Percentiles rank a stretch among this genome's conserved stretches.
Conservation (phyloP, 2,113 vertebrate species). For the Melanerpes aurifrons region DNA sequence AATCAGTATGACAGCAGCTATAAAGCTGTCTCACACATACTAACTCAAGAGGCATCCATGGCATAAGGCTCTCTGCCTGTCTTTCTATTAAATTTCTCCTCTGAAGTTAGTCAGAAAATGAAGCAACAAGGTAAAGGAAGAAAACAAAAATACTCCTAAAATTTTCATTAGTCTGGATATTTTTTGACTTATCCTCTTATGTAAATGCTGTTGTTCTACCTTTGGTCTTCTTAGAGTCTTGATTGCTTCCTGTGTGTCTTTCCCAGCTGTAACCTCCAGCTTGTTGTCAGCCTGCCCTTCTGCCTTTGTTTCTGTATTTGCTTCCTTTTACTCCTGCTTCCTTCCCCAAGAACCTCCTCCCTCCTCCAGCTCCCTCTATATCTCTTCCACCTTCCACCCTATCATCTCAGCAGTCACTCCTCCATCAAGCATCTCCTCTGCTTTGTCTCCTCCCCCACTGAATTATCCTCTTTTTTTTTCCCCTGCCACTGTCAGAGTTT, state of each 20-base stretch:
- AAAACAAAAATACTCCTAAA: not conserved
- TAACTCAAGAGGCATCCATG: not conserved
- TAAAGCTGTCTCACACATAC: not conserved
- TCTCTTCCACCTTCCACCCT: not conserved
- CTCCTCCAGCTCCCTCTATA: not conserved
- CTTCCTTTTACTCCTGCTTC: not conserved
- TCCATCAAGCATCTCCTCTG: not conserved
- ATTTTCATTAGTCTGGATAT: not conserved
- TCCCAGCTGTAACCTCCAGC: not conserved
- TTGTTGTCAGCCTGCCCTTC: not conserved
- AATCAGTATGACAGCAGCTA: not conserved
- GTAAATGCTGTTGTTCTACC: slow-evolving; percentile 29
- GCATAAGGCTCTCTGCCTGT: not conserved
- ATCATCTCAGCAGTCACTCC: not conserved
- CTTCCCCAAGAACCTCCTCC: not conserved
- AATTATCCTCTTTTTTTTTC: not conserved
- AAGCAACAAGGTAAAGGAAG: not conserved
- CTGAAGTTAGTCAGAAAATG: not conserved
- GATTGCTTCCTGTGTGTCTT: not conserved
- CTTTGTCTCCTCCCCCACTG: not conserved
- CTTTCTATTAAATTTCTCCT: not conserved
- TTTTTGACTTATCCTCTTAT: not conserved
- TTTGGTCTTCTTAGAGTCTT: slow-evolving; percentile 27
- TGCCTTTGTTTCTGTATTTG: not conserved
- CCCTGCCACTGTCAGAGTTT: not conserved